Base-by-base conservation (phyloP, 2,888 invertebrate species). In the Ophraella communa region DNA sequence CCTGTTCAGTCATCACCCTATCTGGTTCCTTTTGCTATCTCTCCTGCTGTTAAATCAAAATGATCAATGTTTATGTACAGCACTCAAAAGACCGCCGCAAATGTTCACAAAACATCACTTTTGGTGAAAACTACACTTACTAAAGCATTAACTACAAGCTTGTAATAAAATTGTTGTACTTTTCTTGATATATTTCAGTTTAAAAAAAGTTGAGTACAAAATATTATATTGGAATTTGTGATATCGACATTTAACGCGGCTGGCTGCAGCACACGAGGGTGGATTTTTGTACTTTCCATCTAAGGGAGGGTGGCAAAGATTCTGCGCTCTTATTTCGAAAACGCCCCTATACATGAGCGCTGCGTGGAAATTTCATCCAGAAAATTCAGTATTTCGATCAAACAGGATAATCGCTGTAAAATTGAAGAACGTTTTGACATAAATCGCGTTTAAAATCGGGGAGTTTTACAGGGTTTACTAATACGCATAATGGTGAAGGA, bases 1-100 rank as follows among this genome's bases (percentile, higher is more conserved):
- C 95, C 82, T 93, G 93, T 80, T 95, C 94, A 83, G 92, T 93
- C 94, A 94, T 87, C 86, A 90, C 88, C 74, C 85, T 76, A 65
- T 79, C 76, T 57, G 27, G 20, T 27, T 44, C 27, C 33, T 10
- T 53, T 52, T 49, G 35, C 33, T 14, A 45, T 59, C 17, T 65
- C 49, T 44, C 33, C 44, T 49, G 23, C 51, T 33, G 4, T 51
- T 51, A 14, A 14, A n/a, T 24, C 7, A 18, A 27, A 39, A 51
- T 18, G 39, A 49, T 51, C 56, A 23, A 44, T 53, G 64, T 39
- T 64, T 54, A 54, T 42, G 30, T 45, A 53, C 27, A 21, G 30
- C 21, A 49, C 27, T 51, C 39, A 23, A 30, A 42, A 14, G 33
- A 44, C 62, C 66, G 42, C 61, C 21, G 53, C 11, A 55, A 60